A percentile compares a stretch with the other conserved stretches of the same genome.
These are phyloP conservation scores for Eupithecia subfuscata DNA, from an alignment of 2,888 invertebrate genomes.

Conservation along the genomic window DNA sequence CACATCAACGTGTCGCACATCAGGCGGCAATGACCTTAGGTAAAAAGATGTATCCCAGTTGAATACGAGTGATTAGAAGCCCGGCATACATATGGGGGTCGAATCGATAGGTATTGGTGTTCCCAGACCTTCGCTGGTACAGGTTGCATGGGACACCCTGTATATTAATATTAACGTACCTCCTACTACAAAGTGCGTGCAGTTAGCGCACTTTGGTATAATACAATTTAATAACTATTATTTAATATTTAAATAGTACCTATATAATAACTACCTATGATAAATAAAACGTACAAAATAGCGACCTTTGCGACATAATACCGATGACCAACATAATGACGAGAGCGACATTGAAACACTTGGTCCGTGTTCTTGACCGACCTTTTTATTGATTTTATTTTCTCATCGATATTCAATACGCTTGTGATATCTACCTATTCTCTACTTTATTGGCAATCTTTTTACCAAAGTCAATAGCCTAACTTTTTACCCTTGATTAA, in stretches of 20 bases:
- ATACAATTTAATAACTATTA: neutral
- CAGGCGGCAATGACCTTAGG: no score
- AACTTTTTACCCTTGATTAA: neutral
- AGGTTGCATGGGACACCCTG: no score
- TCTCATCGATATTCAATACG: conserved; percentile 1
- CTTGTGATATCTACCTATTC: neutral
- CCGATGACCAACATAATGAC: neutral
- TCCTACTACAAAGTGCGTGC: neutral
- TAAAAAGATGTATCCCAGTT: no score
- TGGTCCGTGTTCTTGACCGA: conserved; percentile 1
- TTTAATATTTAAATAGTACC: neutral
- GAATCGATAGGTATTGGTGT: no score
- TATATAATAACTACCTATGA: neutral
- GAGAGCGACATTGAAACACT: neutral
- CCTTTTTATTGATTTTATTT: neutral
- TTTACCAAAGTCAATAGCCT: no score
- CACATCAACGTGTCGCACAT: no score
- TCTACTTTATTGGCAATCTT: neutral
- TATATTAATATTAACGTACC: no score
- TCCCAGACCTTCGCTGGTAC: no score
- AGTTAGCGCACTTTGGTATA: neutral
- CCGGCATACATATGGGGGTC: no score
- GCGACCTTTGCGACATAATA: neutral
- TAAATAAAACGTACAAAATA: neutral
- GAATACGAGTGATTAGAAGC: no score